These are phyloP conservation scores for Dryomyza anilis DNA, from an alignment of 2,888 invertebrate species.

Conservation along the genomic window DNA sequence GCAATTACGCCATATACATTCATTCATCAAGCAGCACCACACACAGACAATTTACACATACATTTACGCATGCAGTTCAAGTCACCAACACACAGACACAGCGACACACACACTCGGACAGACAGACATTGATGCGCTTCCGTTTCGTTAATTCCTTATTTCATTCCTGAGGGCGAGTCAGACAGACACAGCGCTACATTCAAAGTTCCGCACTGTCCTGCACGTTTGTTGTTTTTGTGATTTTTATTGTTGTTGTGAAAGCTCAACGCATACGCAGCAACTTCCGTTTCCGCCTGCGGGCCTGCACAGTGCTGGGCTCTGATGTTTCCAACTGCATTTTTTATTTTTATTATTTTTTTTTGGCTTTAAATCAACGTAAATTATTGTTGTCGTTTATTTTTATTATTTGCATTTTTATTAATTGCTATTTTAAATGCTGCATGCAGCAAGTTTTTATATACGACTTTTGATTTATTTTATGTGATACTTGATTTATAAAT, in stretches of 20 bases:
- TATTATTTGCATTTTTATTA: constrained; percentile 31
- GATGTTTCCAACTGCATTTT: too few species aligned
- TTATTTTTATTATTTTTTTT: too few species aligned
- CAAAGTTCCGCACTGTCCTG: too few species aligned
- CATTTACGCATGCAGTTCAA: constrained; percentile 15
- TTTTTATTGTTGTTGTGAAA: background rate
- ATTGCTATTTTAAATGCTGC: constrained; percentile 7
- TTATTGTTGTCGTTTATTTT: constrained; percentile 32
- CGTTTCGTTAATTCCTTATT: constrained; percentile 10
- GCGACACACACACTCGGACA: constrained; percentile 26
- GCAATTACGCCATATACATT: too few species aligned
- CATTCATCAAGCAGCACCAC: background rate
- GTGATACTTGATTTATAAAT: constrained; percentile 20
- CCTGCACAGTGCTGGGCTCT: background rate
- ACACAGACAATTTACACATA: constrained; percentile 14
- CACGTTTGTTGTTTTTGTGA: constrained; percentile 22
- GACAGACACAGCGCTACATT: too few species aligned
- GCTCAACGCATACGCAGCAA: background rate
- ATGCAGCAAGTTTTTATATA: too few species aligned
- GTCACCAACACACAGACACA: constrained; percentile 15
- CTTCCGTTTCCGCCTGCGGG: background rate
- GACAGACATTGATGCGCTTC: constrained; percentile 7
- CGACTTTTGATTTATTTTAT: too few species aligned
- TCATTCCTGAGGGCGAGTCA: too few species aligned
- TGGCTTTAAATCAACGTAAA: constrained; percentile 32